These are phyloP conservation scores for Micropoecilia bifurca DNA, from an alignment of 2,797 vertebrate genomes.

Conservation along the genomic window DNA sequence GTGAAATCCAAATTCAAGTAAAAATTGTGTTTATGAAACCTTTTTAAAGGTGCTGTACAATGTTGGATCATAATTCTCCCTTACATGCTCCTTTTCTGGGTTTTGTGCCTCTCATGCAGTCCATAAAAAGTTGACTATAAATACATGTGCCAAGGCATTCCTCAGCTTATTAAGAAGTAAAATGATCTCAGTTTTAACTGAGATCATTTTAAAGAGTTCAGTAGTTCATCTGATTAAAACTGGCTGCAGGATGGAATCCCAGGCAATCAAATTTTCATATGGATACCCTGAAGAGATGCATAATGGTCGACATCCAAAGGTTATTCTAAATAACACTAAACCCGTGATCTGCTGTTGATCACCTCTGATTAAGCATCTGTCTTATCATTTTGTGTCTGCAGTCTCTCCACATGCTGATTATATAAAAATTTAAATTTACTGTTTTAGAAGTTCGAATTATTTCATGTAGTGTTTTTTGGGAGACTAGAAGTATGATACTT, in stretches of 20 bases:
- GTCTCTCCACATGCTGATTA: not conserved
- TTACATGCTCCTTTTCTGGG: not conserved
- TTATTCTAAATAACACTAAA: not conserved
- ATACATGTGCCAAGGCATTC: not conserved
- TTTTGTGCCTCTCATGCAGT: not conserved
- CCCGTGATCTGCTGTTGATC: not conserved
- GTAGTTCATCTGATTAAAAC: slow-evolving; percentile 15
- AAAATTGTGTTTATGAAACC: not conserved
- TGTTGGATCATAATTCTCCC: not conserved
- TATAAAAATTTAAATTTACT: not conserved
- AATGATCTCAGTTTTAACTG: not conserved
- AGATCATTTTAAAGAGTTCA: slow-evolving; percentile 11
- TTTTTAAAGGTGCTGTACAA: not conserved
- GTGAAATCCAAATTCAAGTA: not conserved
- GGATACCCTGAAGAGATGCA: not conserved
- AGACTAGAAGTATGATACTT: not conserved
- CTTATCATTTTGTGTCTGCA: not conserved
- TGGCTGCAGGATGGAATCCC: not conserved
- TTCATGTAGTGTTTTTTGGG: not conserved
- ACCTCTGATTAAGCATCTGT: not conserved
- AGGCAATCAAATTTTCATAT: slow-evolving; percentile 2
- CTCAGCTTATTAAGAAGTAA: not conserved
- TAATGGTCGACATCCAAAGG: not conserved
- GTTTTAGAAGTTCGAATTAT: not conserved
- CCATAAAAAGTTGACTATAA: not conserved